Conservation (phyloP, 2,888 invertebrate genomes). For the Drosophila trichaetosa region DNA sequence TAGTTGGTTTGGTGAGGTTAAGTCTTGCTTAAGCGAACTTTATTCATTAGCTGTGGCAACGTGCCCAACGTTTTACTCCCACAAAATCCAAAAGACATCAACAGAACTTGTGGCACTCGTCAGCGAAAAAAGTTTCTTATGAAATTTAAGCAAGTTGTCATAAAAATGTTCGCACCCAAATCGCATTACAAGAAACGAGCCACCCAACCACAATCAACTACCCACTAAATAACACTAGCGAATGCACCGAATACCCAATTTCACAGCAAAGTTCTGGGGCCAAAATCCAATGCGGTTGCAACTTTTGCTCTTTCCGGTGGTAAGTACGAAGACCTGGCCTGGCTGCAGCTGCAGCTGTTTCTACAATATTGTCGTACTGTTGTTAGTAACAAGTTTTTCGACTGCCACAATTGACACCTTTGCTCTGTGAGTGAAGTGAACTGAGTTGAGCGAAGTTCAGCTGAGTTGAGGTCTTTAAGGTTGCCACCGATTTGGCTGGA, state of each 20-base stretch:
- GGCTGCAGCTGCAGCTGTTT: constrained; percentile 41
- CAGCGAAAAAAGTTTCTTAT: constrained; percentile 74
- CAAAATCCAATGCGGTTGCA: constrained; percentile 62
- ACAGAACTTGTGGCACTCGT: constrained; percentile 50
- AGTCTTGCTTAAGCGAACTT: constrained; percentile 67
- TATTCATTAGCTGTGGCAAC: constrained; percentile 67
- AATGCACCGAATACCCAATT: constrained; percentile 37
- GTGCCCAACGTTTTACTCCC: constrained; percentile 19
- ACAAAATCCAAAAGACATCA: constrained; percentile 42
- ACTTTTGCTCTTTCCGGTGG: constrained; percentile 77
- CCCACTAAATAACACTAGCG: constrained; percentile 6
- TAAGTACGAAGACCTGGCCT: constrained; percentile 20
- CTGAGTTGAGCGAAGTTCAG: neutral
- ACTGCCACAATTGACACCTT: constrained; percentile 72
- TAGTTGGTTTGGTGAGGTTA: constrained; percentile 24
- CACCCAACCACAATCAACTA: neutral
- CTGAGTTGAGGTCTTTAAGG: constrained; percentile 30
- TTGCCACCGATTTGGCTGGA: constrained; percentile 28
- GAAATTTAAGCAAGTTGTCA: constrained; percentile 80
- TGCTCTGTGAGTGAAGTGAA: constrained; percentile 38
- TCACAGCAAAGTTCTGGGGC: constrained; percentile 35
- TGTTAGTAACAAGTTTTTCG: constrained; percentile 69
- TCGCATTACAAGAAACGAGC: constrained; percentile 57
- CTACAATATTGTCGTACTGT: constrained; percentile 36
- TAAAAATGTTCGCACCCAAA: constrained; percentile 74